Base-by-base conservation (phyloP, 2,113 vertebrate species). In the Toxotes jaculatrix region DNA sequence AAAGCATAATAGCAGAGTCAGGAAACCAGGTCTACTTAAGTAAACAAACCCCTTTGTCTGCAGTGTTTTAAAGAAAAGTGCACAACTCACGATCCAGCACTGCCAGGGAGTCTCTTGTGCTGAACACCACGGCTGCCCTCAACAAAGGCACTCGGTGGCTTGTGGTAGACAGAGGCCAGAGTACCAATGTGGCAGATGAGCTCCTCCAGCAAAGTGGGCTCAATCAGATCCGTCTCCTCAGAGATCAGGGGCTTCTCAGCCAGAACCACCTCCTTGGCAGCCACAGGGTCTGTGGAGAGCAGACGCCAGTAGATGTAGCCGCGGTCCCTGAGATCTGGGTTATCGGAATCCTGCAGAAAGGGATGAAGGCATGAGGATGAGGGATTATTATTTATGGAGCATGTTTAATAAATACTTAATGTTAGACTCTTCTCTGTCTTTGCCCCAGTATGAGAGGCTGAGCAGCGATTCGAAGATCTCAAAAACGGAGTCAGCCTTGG, bases 281-380 rank as follows among this genome's bases (percentile, higher is more conserved):
- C 98, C 87, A 99, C 98, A 0, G 98, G 98, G 88, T 99, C 98
- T 0, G 98, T 99, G 87, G 98, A 99, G n/a, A 99, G 97, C 90
- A 99, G 95, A 57, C 98, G 97, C 98, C 98, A 99, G 93, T 99
- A 99, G 94, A 99, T 99, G 93, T 99, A 99, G 5, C 98, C 98
- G 0, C 98, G 96, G 68, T 99, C 98, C 75, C 98, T 94, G 87
- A 99, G 95, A 92, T 99, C 98, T 0, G 98, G 98, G 89, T 99
- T 99, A 91, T 99, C 98, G 0, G 98, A 99, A 91, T 99, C 98
- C 98, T 99, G 77, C 0, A 40, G 43, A 77, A 5, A 80, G 23
- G 60, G 6, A 80, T 38, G 31, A 31, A 80, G 59, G 45, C 80
- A 77, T 38, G 13, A 49, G 34, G 17, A 45, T 7, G 38, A 60